phyloP scores from a whole-genome alignment of 2,113 vertebrate genomes.

The Trichechus manatus region DNA sequence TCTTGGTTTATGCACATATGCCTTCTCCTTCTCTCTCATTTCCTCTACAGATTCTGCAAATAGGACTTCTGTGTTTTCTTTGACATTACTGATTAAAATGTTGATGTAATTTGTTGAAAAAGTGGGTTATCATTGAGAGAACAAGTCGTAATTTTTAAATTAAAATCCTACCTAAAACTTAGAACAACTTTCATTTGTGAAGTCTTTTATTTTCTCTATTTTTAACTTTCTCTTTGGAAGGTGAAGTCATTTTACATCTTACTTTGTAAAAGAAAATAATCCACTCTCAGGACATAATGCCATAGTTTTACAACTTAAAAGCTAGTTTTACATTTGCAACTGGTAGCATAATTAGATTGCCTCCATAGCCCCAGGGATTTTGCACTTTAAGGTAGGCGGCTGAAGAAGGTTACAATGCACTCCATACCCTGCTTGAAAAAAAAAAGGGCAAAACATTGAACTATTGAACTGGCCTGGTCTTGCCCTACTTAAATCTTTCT shows the following conservation, averaged over 20 bases:
- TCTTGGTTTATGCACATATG: neutral
- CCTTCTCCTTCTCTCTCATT: neutral
- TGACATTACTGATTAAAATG: neutral
- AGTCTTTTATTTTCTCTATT: neutral
- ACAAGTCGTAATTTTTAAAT: neutral
- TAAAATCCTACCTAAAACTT: slow-evolving; percentile 20
- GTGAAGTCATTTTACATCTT: neutral
- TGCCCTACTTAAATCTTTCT: neutral
- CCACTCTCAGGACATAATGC: neutral
- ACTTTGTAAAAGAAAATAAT: neutral
- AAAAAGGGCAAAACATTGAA: no score
- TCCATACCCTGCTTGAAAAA: neutral
- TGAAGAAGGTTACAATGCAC: neutral
- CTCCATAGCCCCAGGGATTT: neutral
- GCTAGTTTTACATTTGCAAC: neutral
- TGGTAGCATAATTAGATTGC: neutral
- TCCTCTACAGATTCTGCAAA: neutral
- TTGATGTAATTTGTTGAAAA: neutral
- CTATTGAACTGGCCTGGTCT: neutral
- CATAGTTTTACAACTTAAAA: neutral
- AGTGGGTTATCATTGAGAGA: neutral
- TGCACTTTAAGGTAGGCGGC: neutral
- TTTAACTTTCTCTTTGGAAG: neutral
- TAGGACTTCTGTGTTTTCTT: neutral
- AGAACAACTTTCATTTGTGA: neutral